Percentiles rank a stretch among this genome's conserved stretches.
These are phyloP conservation scores for Catalaphyllia jardinei DNA, from an alignment of 64 coral and sea anemone genomes.

Conservation along the genomic window DNA sequence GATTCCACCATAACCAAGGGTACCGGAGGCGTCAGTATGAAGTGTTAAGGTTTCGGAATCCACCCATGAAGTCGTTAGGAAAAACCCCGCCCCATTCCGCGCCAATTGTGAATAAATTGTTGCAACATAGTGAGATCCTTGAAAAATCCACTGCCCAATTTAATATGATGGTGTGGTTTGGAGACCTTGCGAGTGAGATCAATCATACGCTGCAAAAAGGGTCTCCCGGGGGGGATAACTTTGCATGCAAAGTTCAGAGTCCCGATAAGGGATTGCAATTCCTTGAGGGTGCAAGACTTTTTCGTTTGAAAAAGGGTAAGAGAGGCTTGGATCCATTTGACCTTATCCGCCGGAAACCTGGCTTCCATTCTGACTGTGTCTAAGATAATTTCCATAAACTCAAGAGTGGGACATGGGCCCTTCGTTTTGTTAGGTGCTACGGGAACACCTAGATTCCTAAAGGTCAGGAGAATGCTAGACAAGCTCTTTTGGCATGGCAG, in stretches of 20 bases:
- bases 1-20: slow-evolving; percentile 32
- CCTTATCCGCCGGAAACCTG: slow-evolving; percentile 29
- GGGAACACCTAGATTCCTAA: slow-evolving; percentile 41
- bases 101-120: slow-evolving; percentile 19
- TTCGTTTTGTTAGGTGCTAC: slow-evolving; percentile 25
- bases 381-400: slow-evolving; percentile 15
- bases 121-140: slow-evolving; percentile 53
- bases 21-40: slow-evolving; percentile 51
- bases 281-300: not conserved
- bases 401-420: slow-evolving; percentile 20
- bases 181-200: not conserved
- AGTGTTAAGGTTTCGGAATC: not conserved
- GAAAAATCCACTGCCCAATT: slow-evolving; percentile 2
- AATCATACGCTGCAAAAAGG: slow-evolving; percentile 44
- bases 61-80: not conserved
- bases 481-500: slow-evolving; percentile 26
- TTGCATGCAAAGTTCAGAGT: slow-evolving; percentile 22
- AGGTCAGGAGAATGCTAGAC: slow-evolving; percentile 38
- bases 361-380: slow-evolving; percentile 21
- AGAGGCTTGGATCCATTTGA: not conserved
- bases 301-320: not conserved
- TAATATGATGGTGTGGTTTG: not conserved
- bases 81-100: slow-evolving; percentile 39
- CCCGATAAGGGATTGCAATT: slow-evolving; percentile 35
- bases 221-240: slow-evolving; percentile 35